phyloP scores from a whole-genome alignment of 2,888 invertebrate genomes.

The Latrodectus hesperus region DNA sequence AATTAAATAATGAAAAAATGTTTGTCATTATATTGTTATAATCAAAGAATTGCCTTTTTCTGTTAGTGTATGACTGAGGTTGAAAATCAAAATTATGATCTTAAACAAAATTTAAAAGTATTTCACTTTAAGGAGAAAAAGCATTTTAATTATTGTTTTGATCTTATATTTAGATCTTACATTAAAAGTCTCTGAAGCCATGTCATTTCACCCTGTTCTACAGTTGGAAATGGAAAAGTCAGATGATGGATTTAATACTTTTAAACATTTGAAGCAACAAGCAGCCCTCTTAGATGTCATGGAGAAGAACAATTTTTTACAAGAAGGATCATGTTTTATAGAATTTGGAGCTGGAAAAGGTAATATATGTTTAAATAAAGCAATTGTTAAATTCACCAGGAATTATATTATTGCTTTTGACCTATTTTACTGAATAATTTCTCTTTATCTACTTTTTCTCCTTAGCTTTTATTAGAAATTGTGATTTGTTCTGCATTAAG shows the following conservation, averaged over 20 bases:
- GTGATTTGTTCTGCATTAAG: too few relatives aligned
- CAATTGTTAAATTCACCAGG: neutral
- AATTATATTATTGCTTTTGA: too few relatives aligned
- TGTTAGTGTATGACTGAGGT: too few relatives aligned
- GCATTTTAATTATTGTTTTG: too few relatives aligned
- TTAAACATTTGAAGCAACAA: conserved; percentile 86
- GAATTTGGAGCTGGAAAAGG: conserved; percentile 95
- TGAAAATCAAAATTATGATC: too few relatives aligned
- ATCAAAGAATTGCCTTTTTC: too few relatives aligned
- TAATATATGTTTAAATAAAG: conserved; percentile 72
- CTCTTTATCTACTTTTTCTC: too few relatives aligned
- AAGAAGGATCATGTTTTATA: conserved; percentile 82
- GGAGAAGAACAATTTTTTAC: conserved; percentile 79
- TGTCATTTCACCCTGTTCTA: conserved; percentile 71
- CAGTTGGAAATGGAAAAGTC: conserved; percentile 73
- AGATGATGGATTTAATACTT: conserved; percentile 72
- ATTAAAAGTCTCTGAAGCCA: conserved; percentile 70
- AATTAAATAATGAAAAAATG: neutral
- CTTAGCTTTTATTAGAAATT: too few relatives aligned
- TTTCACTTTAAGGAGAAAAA: too few relatives aligned
- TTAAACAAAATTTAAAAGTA: too few relatives aligned
- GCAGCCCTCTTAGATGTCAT: conserved; percentile 85
- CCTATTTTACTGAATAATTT: too few relatives aligned
- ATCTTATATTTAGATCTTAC: too few relatives aligned
- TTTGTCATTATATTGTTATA: neutral